phyloP scores from a whole-genome alignment of 1,140 invertebrate genomes.

The Theocolax elegans region DNA sequence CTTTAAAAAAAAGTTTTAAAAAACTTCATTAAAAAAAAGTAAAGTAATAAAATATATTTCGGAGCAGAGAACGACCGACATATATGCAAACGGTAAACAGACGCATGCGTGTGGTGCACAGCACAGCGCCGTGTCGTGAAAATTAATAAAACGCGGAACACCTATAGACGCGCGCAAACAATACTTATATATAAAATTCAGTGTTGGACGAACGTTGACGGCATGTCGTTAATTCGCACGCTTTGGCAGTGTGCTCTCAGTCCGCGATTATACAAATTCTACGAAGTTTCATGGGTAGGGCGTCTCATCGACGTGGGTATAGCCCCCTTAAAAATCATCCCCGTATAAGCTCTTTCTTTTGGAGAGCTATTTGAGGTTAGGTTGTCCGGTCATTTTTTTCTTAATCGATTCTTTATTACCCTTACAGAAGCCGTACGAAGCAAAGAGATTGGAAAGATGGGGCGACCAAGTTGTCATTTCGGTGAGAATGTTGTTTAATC shows the following conservation, averaged over 20 bases:
- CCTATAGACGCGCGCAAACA: too few relatives aligned
- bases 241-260: slow-evolving; percentile 71
- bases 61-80: neutral
- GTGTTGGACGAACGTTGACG: too few relatives aligned
- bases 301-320: slow-evolving; percentile 56
- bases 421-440: slow-evolving; percentile 73
- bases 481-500: slow-evolving; percentile 63
- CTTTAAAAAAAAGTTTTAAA: neutral
- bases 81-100: neutral
- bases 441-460: slow-evolving; percentile 74
- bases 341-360: neutral
- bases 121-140: too few relatives aligned
- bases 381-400: neutral
- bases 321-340: slow-evolving; percentile 28
- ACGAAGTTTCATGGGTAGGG: slow-evolving; percentile 67
- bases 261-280: slow-evolving; percentile 75
- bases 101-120: slow-evolving; percentile 7
- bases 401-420: slow-evolving; percentile 37
- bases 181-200: too few relatives aligned
- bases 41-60: neutral
- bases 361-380: slow-evolving; percentile 12
- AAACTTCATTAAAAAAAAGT: neutral
- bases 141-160: neutral
- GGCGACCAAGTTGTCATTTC: slow-evolving; percentile 78
- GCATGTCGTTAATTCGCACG: slow-evolving; percentile 57